These are phyloP conservation scores for Copidosoma floridanum DNA, from an alignment of 1,140 invertebrate species.

Conservation along the genomic window DNA sequence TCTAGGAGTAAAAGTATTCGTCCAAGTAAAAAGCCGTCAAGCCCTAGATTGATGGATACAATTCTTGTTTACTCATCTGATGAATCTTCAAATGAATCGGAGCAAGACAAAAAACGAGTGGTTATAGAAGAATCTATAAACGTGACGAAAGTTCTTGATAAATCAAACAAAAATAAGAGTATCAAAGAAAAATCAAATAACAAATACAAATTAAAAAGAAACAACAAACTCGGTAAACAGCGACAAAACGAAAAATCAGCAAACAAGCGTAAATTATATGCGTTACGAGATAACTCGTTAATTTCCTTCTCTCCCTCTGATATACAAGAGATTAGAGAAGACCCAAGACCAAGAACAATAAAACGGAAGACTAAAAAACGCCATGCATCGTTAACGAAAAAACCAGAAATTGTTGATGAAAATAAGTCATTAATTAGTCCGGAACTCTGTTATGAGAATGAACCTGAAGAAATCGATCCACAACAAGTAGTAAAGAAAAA, in stretches of 20 bases:
- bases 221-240: background rate
- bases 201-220: no score
- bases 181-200: constrained; percentile 27
- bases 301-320: constrained; percentile 36
- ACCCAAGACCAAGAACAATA: background rate
- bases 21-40: constrained; percentile 26
- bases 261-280: constrained; percentile 36
- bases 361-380: constrained; percentile 11
- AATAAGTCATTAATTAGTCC: background rate
- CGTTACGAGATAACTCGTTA: constrained; percentile 36
- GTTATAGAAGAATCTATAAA: constrained; percentile 32
- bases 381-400: background rate
- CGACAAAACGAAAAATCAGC: constrained; percentile 15
- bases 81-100: constrained; percentile 17
- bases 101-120: constrained; percentile 2
- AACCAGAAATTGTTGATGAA: background rate
- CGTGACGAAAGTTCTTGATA: constrained; percentile 2
- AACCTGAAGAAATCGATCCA: background rate
- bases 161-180: constrained; percentile 18
- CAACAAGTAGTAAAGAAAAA: constrained; percentile 22
- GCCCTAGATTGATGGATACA: constrained; percentile 20
- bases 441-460: background rate
- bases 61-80: constrained; percentile 31
- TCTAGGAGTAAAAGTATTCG: constrained; percentile 30
- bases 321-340: constrained; percentile 13